phyloP scores from a whole-genome alignment of 2,113 vertebrate species.

The Plecturocebus donacophilus region DNA sequence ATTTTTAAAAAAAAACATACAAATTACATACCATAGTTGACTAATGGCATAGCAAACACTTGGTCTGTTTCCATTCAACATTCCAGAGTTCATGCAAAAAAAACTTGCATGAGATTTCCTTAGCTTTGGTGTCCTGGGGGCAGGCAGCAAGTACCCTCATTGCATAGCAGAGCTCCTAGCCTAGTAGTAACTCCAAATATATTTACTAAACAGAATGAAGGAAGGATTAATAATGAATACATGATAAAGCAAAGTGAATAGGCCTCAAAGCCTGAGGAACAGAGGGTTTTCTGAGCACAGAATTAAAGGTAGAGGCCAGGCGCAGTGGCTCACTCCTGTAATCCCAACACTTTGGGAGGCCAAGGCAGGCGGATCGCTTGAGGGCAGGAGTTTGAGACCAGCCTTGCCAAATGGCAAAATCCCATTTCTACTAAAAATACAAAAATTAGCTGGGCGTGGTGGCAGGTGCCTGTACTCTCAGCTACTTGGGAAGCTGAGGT shows the following conservation, averaged over 20 bases:
- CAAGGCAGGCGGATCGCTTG: too few relatives aligned
- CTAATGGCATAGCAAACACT: neutral
- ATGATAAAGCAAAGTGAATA: neutral
- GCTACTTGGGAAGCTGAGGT: too few relatives aligned
- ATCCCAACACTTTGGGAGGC: too few relatives aligned
- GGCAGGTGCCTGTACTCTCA: too few relatives aligned
- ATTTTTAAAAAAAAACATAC: neutral
- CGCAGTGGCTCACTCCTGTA: too few relatives aligned
- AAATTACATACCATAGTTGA: neutral
- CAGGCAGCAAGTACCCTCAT: neutral
- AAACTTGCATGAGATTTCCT: neutral
- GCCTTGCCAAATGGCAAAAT: too few relatives aligned
- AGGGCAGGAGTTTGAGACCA: too few relatives aligned
- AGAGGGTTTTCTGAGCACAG: neutral
- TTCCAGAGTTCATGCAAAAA: neutral
- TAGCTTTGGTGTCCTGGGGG: neutral
- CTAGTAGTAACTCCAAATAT: neutral
- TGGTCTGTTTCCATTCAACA: neutral
- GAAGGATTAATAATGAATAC: neutral
- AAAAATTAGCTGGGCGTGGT: too few relatives aligned
- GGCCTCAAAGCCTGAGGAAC: neutral
- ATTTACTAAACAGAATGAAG: neutral
- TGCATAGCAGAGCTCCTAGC: neutral
- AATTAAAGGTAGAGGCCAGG: neutral
- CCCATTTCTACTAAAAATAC: too few relatives aligned